Evolutionary conservation across 2,888 invertebrate genomes (phyloP), one percentile per base, ranked within the genome.

Genomic region (Agrotis puta): DNA sequence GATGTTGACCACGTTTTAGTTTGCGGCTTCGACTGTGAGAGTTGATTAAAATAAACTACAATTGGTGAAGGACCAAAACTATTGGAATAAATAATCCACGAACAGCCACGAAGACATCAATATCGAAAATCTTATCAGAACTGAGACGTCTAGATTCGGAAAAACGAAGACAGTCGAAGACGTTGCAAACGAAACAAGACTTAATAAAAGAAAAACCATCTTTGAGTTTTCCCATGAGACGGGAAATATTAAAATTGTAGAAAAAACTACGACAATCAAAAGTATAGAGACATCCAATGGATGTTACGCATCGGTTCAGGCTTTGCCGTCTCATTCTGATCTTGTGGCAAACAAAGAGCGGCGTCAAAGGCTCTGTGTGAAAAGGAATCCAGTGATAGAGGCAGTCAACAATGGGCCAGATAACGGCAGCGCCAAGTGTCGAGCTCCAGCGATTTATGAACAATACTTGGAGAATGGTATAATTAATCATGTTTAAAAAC

Each of bases 301-400:
- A 90, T 89, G 93, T 92, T 90, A 92, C 93, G 94, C 94, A 92
- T 92, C 93, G 94, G 93, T 93, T 91, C 91, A 89, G 85, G 85
- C 88, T 89, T 88, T 88, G 90, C 91, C 87, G 93, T 92, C 94
- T 94, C 94, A 93, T 94, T 93, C 93, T 92, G 94, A 94, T 94
- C 94, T 94, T 92, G 91, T 88, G 90, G 91, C 94, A 94, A 95
- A 95, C 95, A 95, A 95, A 94, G 94, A 90, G 88, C 89, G 89
- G 92, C 93, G 93, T 95, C 95, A 95, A 95, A 95, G 95, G 94
- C 93, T 89, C 92, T 89, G 91, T 93, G 94, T 93, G 92, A 94
- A 94, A 95, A 95, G 95, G 94, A 95, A 94, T 94, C 95, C 95
- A 93, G 94, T 95, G 94, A 95, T 95, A 94, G 93, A 95, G 94